Conservation (phyloP, 2,888 invertebrate species). For the Geotrupes spiniger region DNA sequence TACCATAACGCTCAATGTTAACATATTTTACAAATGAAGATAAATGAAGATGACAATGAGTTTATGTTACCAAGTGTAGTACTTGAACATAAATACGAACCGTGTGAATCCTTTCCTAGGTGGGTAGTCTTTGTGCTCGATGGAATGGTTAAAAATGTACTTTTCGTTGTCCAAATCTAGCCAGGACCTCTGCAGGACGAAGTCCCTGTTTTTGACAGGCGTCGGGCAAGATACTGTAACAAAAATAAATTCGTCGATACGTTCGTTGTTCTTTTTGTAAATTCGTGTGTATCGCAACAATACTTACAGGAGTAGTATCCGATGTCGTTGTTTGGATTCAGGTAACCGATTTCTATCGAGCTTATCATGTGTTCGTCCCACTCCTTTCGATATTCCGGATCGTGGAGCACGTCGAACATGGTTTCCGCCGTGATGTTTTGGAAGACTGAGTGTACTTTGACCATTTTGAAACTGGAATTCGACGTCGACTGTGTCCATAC, state of each 20-base stretch:
- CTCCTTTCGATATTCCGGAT: conserved; percentile 81
- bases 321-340: conserved; percentile 91
- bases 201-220: conserved; percentile 86
- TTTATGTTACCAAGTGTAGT: too few species aligned
- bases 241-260: too few species aligned
- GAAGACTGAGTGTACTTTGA: conserved; percentile 67
- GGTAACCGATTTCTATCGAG: conserved; percentile 81
- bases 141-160: conserved; percentile 87
- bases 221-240: conserved; percentile 77
- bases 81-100: too few species aligned
- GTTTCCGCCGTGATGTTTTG: conserved; percentile 70
- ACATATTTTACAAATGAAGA: too few species aligned
- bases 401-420: conserved; percentile 86
- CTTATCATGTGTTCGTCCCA: conserved; percentile 92
- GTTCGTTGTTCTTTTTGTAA: background rate
- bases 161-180: conserved; percentile 82
- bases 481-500: conserved; percentile 62
- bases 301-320: conserved; percentile 86
- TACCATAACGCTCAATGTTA: too few species aligned
- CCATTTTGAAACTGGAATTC: conserved; percentile 61
- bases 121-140: conserved; percentile 82
- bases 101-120: conserved; percentile 79
- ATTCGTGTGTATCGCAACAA: background rate
- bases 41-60: too few species aligned
- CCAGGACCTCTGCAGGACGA: conserved; percentile 90